phyloP scores from a whole-genome alignment of 1,140 invertebrate species.

The roundworm (Caenorhabditis elegans) region DNA sequence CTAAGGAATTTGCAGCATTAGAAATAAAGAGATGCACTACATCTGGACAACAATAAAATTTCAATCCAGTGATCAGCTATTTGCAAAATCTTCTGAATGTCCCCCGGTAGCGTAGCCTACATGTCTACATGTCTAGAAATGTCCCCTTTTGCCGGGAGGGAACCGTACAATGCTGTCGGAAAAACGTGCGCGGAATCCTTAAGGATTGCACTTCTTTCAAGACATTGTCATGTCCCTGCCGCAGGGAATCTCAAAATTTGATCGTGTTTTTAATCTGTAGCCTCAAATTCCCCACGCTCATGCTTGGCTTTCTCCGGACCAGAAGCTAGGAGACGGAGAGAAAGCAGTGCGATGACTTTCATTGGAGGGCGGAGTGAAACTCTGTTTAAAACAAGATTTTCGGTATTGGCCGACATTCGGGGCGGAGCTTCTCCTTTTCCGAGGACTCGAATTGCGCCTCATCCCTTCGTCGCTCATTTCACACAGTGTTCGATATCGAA shows the following conservation, averaged over 20 bases:
- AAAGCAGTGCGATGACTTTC: conserved; percentile 30
- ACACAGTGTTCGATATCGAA: conserved; percentile 33
- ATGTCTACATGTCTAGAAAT: background rate
- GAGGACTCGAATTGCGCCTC: conserved; percentile 28
- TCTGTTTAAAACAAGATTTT: conserved; percentile 32
- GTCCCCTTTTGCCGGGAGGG: background rate
- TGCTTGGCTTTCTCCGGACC: background rate
- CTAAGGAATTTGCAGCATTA: too few species aligned
- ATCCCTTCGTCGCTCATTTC: conserved; percentile 25
- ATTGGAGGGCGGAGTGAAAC: conserved; percentile 25
- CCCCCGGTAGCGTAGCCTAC: background rate
- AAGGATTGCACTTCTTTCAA: background rate
- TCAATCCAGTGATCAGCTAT: background rate
- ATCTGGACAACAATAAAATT: too few species aligned
- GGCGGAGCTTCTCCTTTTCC: conserved; percentile 26
- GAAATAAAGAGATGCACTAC: too few species aligned
- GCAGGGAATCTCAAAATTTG: conserved; percentile 16
- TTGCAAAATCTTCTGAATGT: background rate
- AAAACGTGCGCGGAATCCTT: conserved; percentile 11
- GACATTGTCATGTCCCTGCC: background rate
- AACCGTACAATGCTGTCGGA: background rate
- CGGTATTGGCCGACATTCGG: conserved; percentile 14
- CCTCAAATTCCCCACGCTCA: conserved; percentile 8
- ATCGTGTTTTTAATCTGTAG: conserved; percentile 21
- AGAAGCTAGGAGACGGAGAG: conserved; percentile 18